Evolutionary conservation across 2,888 invertebrate species (phyloP), one percentile per base, ranked within the genome.

Genomic region (Pomacea canaliculata): DNA sequence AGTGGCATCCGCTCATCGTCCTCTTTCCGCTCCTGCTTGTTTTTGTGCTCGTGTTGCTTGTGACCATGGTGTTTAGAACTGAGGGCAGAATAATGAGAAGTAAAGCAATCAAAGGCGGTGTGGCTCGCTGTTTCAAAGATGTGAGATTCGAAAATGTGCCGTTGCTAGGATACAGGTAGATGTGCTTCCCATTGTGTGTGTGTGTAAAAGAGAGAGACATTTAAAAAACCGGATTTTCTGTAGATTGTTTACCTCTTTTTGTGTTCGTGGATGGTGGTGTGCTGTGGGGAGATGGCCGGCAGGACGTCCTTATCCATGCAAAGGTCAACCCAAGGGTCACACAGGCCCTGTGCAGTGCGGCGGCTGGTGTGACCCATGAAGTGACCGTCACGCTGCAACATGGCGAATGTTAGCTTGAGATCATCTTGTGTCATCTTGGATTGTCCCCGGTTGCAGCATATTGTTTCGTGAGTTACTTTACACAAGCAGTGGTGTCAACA

Each of bases 1-100:
- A 87, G 88, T 10, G 90, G 89, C 37, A 88, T 80, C 56, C 88
- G 80, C 9, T 89, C 89, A 77, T 88, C 88, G 12, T 89, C 89
- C 68, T 87, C 86, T 70, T 85, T 86, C 37, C 78, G 66, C 56
- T 68, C 77, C 19, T n/a, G 65, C 16, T 60, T 67, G 13, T 4
- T 12, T 8, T 56, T 56, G 51, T 56, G 12, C 10, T 56, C 51
- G 12, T 16, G 51, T 10, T 4, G 51, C 51, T 56, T 56, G 51
- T 56, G 1, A 16, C 51, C 51, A 56, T 56, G 51, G 16, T 56
- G 51, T 56, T 56, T 56, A 2, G 51, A 56, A 56, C 51, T 56
- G 1, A 16, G 10, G 51, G 0, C 51, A 56, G 51, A 56, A 56
- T 16, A 56, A 10, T 10, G 51, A 56, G 51, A 16, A 56, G 51